Conservation (phyloP, 2,888 invertebrate genomes). For the Mantis religiosa region DNA sequence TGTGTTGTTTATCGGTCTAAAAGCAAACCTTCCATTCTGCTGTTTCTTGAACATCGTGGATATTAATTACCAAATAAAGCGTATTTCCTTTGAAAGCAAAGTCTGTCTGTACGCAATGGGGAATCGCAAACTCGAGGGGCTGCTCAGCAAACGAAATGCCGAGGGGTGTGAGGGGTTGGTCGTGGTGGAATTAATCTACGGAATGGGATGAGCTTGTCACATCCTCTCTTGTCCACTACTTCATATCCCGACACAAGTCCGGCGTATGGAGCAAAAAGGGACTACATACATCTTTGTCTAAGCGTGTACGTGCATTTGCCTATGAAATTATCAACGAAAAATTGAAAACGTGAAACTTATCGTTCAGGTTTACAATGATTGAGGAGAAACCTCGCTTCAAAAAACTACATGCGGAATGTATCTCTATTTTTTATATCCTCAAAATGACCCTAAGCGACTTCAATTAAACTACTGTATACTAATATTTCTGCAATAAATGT, state of each 20-base stretch:
- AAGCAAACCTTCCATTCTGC: not conserved
- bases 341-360: too few relatives aligned
- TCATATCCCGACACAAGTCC: not conserved
- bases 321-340: too few relatives aligned
- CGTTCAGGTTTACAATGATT: too few relatives aligned
- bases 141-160: not conserved
- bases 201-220: constrained; percentile 3
- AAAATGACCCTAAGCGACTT: too few relatives aligned
- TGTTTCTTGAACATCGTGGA: not conserved
- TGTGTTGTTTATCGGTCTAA: not conserved
- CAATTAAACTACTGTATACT: too few relatives aligned
- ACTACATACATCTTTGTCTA: too few relatives aligned
- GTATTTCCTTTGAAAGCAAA: not conserved
- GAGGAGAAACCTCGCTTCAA: too few relatives aligned
- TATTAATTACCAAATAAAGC: not conserved
- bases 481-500: too few relatives aligned
- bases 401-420: too few relatives aligned
- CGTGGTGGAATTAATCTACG: not conserved
- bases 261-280: not conserved
- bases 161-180: not conserved
- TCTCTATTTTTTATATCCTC: too few relatives aligned
- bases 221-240: not conserved
- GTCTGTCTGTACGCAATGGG: not conserved
- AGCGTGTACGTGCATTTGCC: too few relatives aligned
- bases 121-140: too few relatives aligned